Percentiles rank a stretch among this genome's conserved stretches.
Evolutionary conservation across 2,797 vertebrate genomes (phyloP).

Genomic region (Enteromius trimaculatus): DNA sequence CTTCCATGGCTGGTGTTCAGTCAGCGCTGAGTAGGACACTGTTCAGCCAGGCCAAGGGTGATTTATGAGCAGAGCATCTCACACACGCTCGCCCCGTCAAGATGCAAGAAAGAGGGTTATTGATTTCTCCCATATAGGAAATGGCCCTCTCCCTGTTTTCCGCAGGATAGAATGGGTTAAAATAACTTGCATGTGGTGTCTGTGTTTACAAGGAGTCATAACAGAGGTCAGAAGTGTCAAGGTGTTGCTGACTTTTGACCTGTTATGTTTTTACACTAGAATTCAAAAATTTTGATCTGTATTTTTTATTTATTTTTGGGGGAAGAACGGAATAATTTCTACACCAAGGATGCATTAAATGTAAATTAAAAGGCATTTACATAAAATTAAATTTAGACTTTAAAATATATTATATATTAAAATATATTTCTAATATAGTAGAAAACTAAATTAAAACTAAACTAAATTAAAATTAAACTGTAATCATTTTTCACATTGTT

Average conservation of each 20-base stretch:
- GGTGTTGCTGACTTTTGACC: slow-evolving; percentile 4
- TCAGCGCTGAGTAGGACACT: background rate
- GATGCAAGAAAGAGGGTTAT: background rate
- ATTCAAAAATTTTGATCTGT: background rate
- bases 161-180: background rate
- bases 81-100: background rate
- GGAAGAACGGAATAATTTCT: background rate
- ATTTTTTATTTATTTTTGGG: background rate
- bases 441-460: background rate
- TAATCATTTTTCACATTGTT: background rate
- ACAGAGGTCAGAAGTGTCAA: background rate
- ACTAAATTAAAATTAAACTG: background rate
- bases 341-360: background rate
- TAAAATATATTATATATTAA: no score
- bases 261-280: background rate
- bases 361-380: no score
- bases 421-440: background rate
- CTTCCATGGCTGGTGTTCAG: slow-evolving; percentile 29
- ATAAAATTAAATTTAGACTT: no score
- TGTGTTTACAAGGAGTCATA: background rate
- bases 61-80: slow-evolving; percentile 14
- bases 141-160: background rate
- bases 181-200: slow-evolving; percentile 5
- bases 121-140: slow-evolving; percentile 6
- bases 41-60: slow-evolving; percentile 1